phyloP scores from a whole-genome alignment of 2,797 vertebrate genomes.

The Aselliscus stoliczkanus region DNA sequence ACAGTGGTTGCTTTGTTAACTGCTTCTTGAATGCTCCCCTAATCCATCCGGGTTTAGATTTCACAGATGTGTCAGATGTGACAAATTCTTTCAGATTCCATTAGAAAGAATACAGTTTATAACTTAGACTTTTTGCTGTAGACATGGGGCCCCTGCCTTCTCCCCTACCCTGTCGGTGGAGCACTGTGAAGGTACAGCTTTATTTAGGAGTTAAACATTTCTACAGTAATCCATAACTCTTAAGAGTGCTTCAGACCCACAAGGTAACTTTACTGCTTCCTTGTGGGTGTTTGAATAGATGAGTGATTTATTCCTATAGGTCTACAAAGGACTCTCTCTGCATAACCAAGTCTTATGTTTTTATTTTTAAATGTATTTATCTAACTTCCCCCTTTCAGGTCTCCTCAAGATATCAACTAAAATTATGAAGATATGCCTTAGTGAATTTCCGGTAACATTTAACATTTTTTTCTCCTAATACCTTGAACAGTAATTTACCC shows the following conservation, averaged over 20 bases:
- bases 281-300: neutral
- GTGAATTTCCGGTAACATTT: constrained; percentile 8
- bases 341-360: neutral
- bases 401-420: constrained; percentile 17
- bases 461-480: neutral
- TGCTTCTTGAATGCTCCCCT: neutral
- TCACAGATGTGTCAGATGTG: neutral
- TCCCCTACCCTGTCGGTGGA: neutral
- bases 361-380: constrained; percentile 15
- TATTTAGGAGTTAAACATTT: neutral
- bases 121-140: neutral
- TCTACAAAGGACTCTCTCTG: neutral
- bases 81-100: neutral
- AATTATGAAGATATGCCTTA: neutral
- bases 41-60: neutral
- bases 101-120: neutral
- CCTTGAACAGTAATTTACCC: neutral
- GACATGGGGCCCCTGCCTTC: neutral
- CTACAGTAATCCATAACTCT: neutral
- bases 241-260: neutral
- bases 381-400: neutral
- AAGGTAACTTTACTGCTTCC: neutral
- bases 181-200: neutral
- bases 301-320: neutral
- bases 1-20: neutral